Base-by-base conservation (phyloP, 2,888 invertebrate species). In the Coelogynopora nodosa region DNA sequence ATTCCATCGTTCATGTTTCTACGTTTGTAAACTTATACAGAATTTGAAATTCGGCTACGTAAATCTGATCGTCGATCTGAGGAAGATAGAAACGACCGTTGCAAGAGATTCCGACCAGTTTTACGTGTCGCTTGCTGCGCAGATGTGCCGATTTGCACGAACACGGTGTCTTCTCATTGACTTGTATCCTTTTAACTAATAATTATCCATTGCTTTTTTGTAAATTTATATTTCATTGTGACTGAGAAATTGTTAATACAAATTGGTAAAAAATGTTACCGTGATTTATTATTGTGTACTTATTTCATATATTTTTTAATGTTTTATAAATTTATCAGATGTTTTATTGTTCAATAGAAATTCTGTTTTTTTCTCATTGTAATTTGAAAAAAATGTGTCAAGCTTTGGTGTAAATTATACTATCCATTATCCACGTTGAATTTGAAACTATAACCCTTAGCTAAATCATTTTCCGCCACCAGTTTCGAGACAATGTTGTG, bases 401-500 rank as follows among this genome's bases (percentile, higher is more conserved):
- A n/a, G n/a, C n/a, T n/a, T n/a, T n/a, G n/a, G n/a, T n/a, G n/a
- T n/a, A n/a, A n/a, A n/a, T n/a, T n/a, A n/a, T n/a, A n/a, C n/a
- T n/a, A n/a, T n/a, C n/a, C n/a, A n/a, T n/a, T n/a, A n/a, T n/a
- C n/a, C n/a, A n/a, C n/a, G n/a, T 49, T 49, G 18, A 49, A 49
- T 18, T 5, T 49, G 5, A 5, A 18, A 49, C 49, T 18, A 13
- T 49, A 18, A 49, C 49, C 18, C 18, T 49, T 49, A 18, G 18
- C 49, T 49, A 5, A 49, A 49, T 49, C 49, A 18, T 13, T 49
- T 18, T 5, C 5, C 18, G 18, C 18, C 18, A 18, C 10, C 23
- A 74, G 74, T 26, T 74, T 74, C 23, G 74, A 74, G 74, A 74
- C 74, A 26, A 74, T 74, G 74, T 2, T 74, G 2, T 74, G 74